A percentile compares a stretch with the other conserved stretches of the same genome.
Conservation (phyloP, 2,797 vertebrate species). For the Girardinus metallicus region DNA sequence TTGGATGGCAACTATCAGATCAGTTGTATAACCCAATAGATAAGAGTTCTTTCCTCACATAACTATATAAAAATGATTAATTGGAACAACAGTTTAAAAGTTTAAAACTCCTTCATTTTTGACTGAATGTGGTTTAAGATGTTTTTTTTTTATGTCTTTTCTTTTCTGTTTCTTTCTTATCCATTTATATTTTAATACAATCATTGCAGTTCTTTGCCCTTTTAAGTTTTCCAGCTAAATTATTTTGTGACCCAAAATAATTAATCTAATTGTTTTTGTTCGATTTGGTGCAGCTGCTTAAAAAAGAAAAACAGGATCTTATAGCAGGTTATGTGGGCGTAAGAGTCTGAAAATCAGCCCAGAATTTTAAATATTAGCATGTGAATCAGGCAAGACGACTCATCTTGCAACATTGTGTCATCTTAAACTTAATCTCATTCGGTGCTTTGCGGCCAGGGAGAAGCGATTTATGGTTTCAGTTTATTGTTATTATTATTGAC, state of each 20-base stretch:
- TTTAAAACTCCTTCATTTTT: background rate
- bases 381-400: too few relatives aligned
- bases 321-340: background rate
- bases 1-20: background rate
- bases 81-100: background rate
- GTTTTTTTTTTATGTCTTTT: too few relatives aligned
- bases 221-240: background rate
- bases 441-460: background rate
- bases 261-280: background rate
- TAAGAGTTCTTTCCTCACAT: background rate
- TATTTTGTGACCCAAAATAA: background rate
- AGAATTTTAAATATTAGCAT: too few relatives aligned
- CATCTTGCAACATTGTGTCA: background rate
- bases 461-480: background rate
- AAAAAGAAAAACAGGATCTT: background rate
- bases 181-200: too few relatives aligned
- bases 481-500: background rate
- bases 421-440: background rate
- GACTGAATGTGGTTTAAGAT: background rate
- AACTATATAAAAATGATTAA: background rate
- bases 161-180: too few relatives aligned
- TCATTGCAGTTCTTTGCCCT: background rate
- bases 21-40: background rate
- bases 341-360: background rate
- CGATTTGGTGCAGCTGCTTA: background rate